phyloP scores from a whole-genome alignment of 2,797 vertebrate species.

The Peromyscus aztecus region DNA sequence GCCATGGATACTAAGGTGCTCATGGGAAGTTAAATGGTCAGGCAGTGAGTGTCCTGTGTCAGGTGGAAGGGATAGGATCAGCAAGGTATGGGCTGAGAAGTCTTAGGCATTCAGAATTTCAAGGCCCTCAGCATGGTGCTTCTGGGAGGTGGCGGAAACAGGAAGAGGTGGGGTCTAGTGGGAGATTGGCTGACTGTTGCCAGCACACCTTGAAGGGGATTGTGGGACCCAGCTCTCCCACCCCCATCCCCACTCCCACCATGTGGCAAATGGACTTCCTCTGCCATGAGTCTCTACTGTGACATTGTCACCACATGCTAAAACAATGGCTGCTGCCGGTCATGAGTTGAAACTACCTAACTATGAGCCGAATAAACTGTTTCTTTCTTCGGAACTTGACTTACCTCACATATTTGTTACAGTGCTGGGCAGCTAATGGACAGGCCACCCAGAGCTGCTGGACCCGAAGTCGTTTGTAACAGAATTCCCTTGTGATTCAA shows the following conservation, averaged over 20 bases:
- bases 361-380: neutral
- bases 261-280: too few relatives aligned
- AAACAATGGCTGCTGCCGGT: too few relatives aligned
- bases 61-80: neutral
- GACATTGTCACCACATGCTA: neutral
- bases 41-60: accelerated
- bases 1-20: conserved; percentile 26
- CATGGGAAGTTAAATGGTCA: neutral
- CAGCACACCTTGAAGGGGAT: neutral
- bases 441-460: neutral
- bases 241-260: neutral
- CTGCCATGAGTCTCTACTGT: neutral
- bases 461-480: neutral
- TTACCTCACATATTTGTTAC: neutral
- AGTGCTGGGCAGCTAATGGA: neutral
- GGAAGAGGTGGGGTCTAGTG: neutral
- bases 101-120: neutral
- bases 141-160: too few relatives aligned
- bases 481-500: neutral
- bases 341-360: neutral
- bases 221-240: neutral
- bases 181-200: neutral
- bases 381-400: neutral
- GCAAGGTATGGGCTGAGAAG: neutral
- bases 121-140: neutral